Evolutionary conservation across 1,140 invertebrate genomes (phyloP), one percentile per base, ranked within the genome.

Genomic region (Subanguina moxae): DNA sequence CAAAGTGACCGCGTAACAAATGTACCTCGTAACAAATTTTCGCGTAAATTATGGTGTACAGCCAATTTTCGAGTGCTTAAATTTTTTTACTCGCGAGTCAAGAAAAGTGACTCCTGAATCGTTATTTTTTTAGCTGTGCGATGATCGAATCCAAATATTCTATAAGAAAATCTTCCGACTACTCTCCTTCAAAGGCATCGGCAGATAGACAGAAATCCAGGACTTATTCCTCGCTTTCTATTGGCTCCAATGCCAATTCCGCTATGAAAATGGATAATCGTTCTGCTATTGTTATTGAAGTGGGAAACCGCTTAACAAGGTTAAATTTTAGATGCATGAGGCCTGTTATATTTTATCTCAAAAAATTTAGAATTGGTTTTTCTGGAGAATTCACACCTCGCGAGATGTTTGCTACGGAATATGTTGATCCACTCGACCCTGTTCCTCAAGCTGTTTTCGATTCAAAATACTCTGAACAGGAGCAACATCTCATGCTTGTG

Each of bases 251-350:
- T 25, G n/a, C 3, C 48, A n/a, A n/a, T 28, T 69, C 67, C 15
- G 27, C 68, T 5, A n/a, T 25, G 19, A 71, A 71, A 64, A 72
- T 75, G n/a, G 71, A 73, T 25, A 68, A 21, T 25, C 25, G 73
- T 13, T 43, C 71, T 0, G 63, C 62, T 0, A 38, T 73, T 23
- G 19, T 76, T 21, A 73, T 73, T 17, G 71, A 73, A 71, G 69
- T 73, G n/a, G 71, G 71, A n/a, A 69, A 38, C 23, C 75, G 71
- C 19, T 32, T 71, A 23, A 71, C 69, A n/a, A 73, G 46, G 69
- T 70, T 48, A 38, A 38, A n/a, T n/a, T n/a, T n/a, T n/a, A n/a
- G n/a, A n/a, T n/a, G n/a, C n/a, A n/a, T n/a, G n/a, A n/a, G n/a
- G n/a, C n/a, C n/a, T n/a, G n/a, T n/a, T n/a, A n/a, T n/a, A n/a